A percentile compares a stretch with the other conserved stretches of the same genome.
Evolutionary conservation across 2,113 vertebrate species (phyloP).

Genomic region (Phoenicopterus ruber): DNA sequence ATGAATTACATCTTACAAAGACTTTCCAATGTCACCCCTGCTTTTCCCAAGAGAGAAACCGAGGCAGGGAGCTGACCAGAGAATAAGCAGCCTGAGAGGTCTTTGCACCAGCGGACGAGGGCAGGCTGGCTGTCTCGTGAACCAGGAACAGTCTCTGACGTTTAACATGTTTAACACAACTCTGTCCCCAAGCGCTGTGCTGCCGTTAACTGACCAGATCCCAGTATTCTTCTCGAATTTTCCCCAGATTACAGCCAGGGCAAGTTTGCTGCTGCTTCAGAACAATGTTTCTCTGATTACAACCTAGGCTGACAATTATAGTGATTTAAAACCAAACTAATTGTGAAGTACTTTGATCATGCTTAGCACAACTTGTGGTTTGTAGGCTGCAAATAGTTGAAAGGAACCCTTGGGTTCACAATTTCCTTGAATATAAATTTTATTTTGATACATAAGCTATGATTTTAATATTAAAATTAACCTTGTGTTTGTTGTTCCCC

Average conservation of each 20-base stretch:
- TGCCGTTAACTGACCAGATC: background rate
- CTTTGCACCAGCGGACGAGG: background rate
- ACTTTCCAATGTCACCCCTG: background rate
- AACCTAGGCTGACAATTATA: slow-evolving; percentile 71
- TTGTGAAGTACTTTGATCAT: slow-evolving; percentile 74
- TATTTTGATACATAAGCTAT: slow-evolving; percentile 44
- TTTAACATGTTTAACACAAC: background rate
- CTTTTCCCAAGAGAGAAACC: background rate
- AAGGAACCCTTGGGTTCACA: slow-evolving; percentile 57
- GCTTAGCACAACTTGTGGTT: slow-evolving; percentile 63
- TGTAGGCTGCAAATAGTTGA: slow-evolving; percentile 62
- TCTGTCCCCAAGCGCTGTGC: background rate
- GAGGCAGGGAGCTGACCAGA: background rate
- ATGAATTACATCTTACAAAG: accelerated
- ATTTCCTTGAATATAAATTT: slow-evolving; percentile 70
- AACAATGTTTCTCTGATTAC: slow-evolving; percentile 68
- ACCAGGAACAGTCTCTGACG: background rate
- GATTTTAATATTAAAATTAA: slow-evolving; percentile 64
- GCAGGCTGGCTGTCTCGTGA: background rate
- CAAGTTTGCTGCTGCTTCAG: slow-evolving; percentile 25
- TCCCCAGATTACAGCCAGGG: slow-evolving; percentile 51
- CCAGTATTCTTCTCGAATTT: background rate
- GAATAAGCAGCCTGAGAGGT: accelerated
- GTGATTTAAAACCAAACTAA: slow-evolving; percentile 77
- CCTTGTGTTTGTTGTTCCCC: background rate